Evolutionary conservation across 2,797 vertebrate species (phyloP).

Genomic region (Aselliscus stoliczkanus): DNA sequence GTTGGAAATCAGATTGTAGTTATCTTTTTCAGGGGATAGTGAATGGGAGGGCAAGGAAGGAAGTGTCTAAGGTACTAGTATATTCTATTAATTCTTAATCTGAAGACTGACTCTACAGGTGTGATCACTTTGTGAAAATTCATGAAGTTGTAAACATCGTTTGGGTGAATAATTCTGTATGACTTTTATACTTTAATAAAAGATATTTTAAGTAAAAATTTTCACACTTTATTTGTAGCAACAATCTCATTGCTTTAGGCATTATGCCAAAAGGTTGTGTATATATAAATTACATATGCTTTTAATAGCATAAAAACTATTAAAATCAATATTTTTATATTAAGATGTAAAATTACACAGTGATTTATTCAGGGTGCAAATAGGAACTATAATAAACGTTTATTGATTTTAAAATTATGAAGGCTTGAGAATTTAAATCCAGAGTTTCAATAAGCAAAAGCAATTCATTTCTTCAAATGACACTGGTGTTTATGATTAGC

Average conservation of each 20-base stretch:
- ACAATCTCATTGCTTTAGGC: slow-evolving; percentile 57
- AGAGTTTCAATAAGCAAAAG: slow-evolving; percentile 54
- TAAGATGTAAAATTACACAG: slow-evolving; percentile 66
- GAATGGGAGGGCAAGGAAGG: neutral
- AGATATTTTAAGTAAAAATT: slow-evolving; percentile 38
- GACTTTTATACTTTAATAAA: neutral
- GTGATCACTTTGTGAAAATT: neutral
- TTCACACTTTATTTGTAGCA: slow-evolving; percentile 56
- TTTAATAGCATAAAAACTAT: slow-evolving; percentile 62
- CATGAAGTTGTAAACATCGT: neutral
- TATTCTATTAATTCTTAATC: neutral
- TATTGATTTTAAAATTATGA: slow-evolving; percentile 57
- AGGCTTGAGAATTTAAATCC: slow-evolving; percentile 59
- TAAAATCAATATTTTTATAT: slow-evolving; percentile 70
- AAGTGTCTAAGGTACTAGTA: neutral
- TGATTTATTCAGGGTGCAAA: slow-evolving; percentile 60
- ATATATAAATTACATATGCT: slow-evolving; percentile 67
- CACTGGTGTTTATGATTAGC: slow-evolving; percentile 46
- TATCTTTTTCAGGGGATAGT: neutral
- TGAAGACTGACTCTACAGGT: neutral
- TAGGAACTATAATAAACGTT: slow-evolving; percentile 62
- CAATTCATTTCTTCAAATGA: slow-evolving; percentile 45
- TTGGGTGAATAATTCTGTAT: neutral
- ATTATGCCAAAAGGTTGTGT: slow-evolving; percentile 52
- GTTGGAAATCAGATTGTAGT: neutral